These are phyloP conservation scores for Poeciliopsis paucimaculata DNA, from an alignment of 2,797 vertebrate species.

Conservation along the genomic window DNA sequence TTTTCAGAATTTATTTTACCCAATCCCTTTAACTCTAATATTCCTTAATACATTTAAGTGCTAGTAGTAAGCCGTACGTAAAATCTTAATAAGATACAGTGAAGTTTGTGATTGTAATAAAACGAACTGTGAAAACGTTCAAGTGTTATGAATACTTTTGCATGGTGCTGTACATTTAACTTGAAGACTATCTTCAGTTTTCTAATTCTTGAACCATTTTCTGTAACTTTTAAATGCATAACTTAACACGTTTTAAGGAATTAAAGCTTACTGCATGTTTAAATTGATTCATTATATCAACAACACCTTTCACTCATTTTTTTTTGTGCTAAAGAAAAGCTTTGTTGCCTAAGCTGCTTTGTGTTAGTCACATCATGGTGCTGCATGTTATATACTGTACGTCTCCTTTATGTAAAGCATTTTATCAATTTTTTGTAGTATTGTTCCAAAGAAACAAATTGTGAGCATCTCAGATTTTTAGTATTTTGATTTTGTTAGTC, in stretches of 20 bases:
- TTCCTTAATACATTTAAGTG: background rate
- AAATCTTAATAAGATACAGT: background rate
- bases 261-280: conserved; percentile 79
- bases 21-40: background rate
- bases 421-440: conserved; percentile 66
- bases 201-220: conserved; percentile 53
- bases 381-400: conserved; percentile 73
- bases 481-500: conserved; percentile 55
- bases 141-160: background rate
- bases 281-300: conserved; percentile 73
- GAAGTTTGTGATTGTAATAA: background rate
- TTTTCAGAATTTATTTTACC: background rate
- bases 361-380: conserved; percentile 66
- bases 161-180: conserved; percentile 48
- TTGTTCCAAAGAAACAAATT: conserved; percentile 59
- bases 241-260: conserved; percentile 61
- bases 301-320: conserved; percentile 60
- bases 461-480: conserved; percentile 65
- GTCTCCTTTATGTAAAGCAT: conserved; percentile 70
- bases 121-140: background rate
- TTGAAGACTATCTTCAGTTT: conserved; percentile 64
- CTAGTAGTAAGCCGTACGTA: background rate
- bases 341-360: conserved; percentile 71
- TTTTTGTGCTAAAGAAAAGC: conserved; percentile 47
- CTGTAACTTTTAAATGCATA: conserved; percentile 62